These are phyloP conservation scores for Stegodyphus dumicola DNA, from an alignment of 1,140 invertebrate genomes.

Conservation along the genomic window DNA sequence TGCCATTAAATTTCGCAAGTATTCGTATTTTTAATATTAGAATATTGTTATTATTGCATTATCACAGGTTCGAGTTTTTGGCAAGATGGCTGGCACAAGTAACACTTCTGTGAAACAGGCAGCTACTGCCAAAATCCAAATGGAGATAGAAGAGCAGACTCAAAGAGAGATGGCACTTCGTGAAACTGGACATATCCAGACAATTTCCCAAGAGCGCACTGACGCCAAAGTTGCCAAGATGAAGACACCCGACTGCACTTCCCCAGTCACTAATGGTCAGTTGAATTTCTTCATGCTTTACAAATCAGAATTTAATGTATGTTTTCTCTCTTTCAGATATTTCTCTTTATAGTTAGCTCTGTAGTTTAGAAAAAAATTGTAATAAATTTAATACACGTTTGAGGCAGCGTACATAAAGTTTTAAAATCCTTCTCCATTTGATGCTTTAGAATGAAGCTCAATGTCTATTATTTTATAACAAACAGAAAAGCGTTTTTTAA, in stretches of 20 bases:
- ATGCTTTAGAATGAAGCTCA: too few relatives aligned
- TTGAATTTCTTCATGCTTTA: not conserved
- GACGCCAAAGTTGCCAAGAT: constrained; percentile 65
- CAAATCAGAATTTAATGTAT: too few relatives aligned
- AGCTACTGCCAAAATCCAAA: constrained; percentile 69
- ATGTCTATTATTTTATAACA: too few relatives aligned
- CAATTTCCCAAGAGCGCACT: constrained; percentile 68
- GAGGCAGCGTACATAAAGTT: too few relatives aligned
- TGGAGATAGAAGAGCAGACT: constrained; percentile 70
- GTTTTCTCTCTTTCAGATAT: too few relatives aligned
- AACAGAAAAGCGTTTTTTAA: too few relatives aligned
- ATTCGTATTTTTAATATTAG: too few relatives aligned
- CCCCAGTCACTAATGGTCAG: constrained; percentile 19
- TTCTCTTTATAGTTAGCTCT: too few relatives aligned
- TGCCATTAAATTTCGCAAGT: too few relatives aligned
- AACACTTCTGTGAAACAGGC: constrained; percentile 66
- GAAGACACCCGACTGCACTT: not conserved
- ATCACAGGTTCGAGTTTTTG: constrained; percentile 21
- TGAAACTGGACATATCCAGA: constrained; percentile 67
- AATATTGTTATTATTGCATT: not conserved
- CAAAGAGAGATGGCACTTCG: constrained; percentile 68
- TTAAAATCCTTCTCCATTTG: too few relatives aligned
- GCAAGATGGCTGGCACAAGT: constrained; percentile 23
- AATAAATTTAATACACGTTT: too few relatives aligned
- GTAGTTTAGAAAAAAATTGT: too few relatives aligned